Conservation (phyloP, 2,888 invertebrate genomes). For the Orgyia antiqua region DNA sequence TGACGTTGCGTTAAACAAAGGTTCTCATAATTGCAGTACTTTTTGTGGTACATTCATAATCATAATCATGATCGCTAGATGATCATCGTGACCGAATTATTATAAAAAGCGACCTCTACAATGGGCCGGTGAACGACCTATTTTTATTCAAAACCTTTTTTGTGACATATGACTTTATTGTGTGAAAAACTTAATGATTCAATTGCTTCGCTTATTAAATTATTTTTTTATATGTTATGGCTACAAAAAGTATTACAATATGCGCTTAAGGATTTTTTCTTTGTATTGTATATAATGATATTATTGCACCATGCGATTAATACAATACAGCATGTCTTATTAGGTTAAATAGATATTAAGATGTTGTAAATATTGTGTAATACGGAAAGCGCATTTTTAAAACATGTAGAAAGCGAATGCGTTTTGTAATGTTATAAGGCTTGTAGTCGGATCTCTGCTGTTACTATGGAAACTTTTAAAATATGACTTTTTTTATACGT, state of each 20-base stretch:
- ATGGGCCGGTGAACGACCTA: constrained; percentile 49
- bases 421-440: constrained; percentile 15
- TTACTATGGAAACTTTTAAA: no score
- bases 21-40: constrained; percentile 36
- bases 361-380: constrained; percentile 38
- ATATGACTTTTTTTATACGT: no score
- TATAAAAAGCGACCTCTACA: constrained; percentile 44
- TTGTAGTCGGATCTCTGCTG: constrained; percentile 9
- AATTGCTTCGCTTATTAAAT: constrained; percentile 2
- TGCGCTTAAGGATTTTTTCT: not conserved
- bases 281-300: constrained; percentile 6
- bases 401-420: constrained; percentile 36
- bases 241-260: not conserved
- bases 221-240: no score
- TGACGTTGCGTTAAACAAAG: constrained; percentile 28
- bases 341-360: no score
- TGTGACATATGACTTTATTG: constrained; percentile 11
- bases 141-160: constrained; percentile 24
- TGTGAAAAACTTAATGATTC: constrained; percentile 7
- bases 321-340: constrained; percentile 41
- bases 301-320: constrained; percentile 27
- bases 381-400: constrained; percentile 41
- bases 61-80: constrained; percentile 24
- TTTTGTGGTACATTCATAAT: constrained; percentile 26
- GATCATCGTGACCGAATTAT: constrained; percentile 35